Percentiles rank a stretch among this genome's conserved stretches.
Conservation (phyloP, 2,113 vertebrate species). For the Epinephelus lanceolatus region DNA sequence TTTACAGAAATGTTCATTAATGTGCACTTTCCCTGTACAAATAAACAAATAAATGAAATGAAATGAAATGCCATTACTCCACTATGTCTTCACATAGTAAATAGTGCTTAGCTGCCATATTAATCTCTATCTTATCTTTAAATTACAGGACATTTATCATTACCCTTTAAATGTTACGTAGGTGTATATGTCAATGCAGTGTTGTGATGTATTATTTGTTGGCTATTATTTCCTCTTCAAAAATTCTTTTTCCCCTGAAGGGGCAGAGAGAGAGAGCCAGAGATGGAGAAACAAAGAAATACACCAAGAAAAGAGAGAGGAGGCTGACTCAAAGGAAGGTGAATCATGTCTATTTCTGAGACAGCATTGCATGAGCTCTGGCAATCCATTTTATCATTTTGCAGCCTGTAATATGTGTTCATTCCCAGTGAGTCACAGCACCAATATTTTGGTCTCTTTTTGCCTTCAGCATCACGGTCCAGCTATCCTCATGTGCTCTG, state of each 20-base stretch:
- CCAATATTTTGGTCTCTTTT: conserved; percentile 67
- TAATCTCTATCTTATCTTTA: no score
- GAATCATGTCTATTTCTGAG: conserved; percentile 72
- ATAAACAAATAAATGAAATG: no score
- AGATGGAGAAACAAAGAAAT: conserved; percentile 4
- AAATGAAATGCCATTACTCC: no score
- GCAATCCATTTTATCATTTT: conserved; percentile 52
- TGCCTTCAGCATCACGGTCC: conserved; percentile 41
- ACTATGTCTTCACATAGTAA: no score
- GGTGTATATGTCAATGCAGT: no score
- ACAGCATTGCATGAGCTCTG: conserved; percentile 52
- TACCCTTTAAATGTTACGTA: no score
- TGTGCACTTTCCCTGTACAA: no score
- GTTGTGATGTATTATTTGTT: no score
- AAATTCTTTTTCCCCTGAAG: not conserved
- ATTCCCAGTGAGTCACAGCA: conserved; percentile 64
- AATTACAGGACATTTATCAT: not conserved
- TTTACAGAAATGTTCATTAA: no score
- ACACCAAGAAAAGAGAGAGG: conserved; percentile 1
- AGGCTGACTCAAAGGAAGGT: conserved; percentile 55
- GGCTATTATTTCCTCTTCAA: no score
- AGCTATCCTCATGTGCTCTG: conserved; percentile 60
- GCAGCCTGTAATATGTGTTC: conserved; percentile 63
- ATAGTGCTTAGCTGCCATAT: no score
- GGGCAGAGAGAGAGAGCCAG: conserved; percentile 13